Evolutionary conservation across 92 coral and sea anemone species (phyloP).

Genomic region (Galaxea fascicularis): DNA sequence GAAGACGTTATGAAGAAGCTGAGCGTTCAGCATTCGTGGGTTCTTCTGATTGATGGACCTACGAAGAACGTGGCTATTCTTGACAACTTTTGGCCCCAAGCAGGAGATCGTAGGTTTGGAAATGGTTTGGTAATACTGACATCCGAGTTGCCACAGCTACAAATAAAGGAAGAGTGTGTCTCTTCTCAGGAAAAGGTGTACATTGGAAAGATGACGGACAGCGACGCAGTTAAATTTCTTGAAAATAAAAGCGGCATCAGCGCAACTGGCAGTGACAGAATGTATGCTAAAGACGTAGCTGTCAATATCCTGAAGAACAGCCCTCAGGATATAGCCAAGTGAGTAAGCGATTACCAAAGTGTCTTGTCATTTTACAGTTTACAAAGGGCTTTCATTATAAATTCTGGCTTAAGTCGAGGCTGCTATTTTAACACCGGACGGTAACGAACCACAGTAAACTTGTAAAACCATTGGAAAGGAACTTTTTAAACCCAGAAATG

Average conservation of each 20-base stretch:
- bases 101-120: conserved; percentile 26
- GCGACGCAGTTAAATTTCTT: conserved; percentile 27
- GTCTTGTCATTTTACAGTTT: no score
- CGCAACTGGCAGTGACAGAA: background rate
- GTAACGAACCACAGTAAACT: no score
- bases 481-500: no score
- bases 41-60: conserved; percentile 15
- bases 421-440: no score
- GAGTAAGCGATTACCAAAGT: background rate
- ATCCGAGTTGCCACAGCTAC: background rate
- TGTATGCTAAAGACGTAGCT: conserved; percentile 10
- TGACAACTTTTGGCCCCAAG: conserved; percentile 12
- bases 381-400: no score
- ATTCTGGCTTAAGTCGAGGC: no score
- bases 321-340: conserved; percentile 42
- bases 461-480: no score
- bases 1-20: conserved; percentile 19
- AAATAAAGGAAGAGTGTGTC: background rate
- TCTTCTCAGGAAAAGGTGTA: conserved; percentile 1
- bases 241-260: conserved; percentile 13
- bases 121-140: conserved; percentile 39
- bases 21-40: background rate
- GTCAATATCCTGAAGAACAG: background rate
- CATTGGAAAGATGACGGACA: conserved; percentile 23
- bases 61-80: background rate